Base-by-base conservation (phyloP, 2,888 invertebrate genomes). In the Electrophaes corylata region DNA sequence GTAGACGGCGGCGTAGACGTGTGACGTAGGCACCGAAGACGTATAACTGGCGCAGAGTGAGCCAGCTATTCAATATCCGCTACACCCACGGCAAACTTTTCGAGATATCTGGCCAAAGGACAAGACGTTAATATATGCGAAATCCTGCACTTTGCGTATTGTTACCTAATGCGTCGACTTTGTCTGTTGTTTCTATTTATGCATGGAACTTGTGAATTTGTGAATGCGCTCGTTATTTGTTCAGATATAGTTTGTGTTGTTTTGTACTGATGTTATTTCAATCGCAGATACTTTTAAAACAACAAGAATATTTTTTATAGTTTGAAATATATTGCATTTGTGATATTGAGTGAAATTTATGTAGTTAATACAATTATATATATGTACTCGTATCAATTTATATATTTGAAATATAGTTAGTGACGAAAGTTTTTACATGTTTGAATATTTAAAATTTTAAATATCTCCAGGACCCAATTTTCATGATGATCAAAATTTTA, bases 81-180 rank as follows among this genome's bases (percentile, higher is more conserved):
- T 55, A 43, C 37, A 29, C 19, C 50, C 49, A 50, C 40, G 83
- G 76, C 83, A 71, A 89, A 90, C 81, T 91, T 88, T 75, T 75
- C 76, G 78, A 85, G 87, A 88, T 85, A 88, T 84, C 88, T 87
- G 78, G 83, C 86, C 83, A 85, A 87, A 88, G 90, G 91, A 91
- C 90, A 86, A 88, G 88, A 89, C 86, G 88, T 79, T 91, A 91
- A 91, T 91, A 83, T 90, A 91, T 91, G 87, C 84, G 79, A 85
- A 85, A 87, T 86, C 83, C 85, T 81, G 86, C 83, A 83, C 81
- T 80, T 77, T 79, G 83, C 84, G 86, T 87, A 86, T 90, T 89
- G 88, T 87, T 81, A 81, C 79, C 83, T 87, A 86, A 86, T 88
- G 86, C 81, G 73, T 68, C 69, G 79, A 86, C 84, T 87, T 88